Base-by-base conservation (phyloP, 2,113 vertebrate species). In the Xiphias gladius region DNA sequence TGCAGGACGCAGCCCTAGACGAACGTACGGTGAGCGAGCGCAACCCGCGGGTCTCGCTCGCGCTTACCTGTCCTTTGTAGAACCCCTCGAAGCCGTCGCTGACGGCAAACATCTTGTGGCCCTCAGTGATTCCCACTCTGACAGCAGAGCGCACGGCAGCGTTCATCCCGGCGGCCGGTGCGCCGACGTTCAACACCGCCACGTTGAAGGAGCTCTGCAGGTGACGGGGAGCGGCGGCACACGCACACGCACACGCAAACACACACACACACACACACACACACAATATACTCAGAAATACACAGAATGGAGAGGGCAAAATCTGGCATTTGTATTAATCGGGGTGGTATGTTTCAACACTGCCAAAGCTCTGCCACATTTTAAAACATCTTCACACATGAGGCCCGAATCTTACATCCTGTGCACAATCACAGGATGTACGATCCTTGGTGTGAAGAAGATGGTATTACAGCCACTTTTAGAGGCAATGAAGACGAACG, bases 31-130 rank as follows among this genome's bases (percentile, higher is more conserved):
- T n/a, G n/a, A n/a, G n/a, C n/a, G n/a, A n/a, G n/a, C n/a, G n/a
- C n/a, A n/a, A n/a, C n/a, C n/a, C n/a, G n/a, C n/a, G n/a, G n/a
- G 5, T 14, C 32, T 14, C 4, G 6, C 2, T 24, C n/a, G 0
- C 22, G 41, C 73, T 50, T 28, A 93, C 97, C 94, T 98, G 96
- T 73, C 97, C 97, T 75, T 91, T 97, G 81, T 95, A 94, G 48
- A 99, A 97, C 52, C 98, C 98, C 89, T 99, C 97, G 37, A 99
- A 99, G 16, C 98, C 97, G 13, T 99, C 97, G 13, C 89, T 97
- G 83, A 99, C 89, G 0, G 97, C 97, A 0, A 97, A 96, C 96
- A 99, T 97, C 73, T 92, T 98, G 93, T 99, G 97, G 8, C 98
- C 98, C 13, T 98, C 96, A 0, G 96, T 92, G 48, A 99, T 97